phyloP scores from a whole-genome alignment of 2,888 invertebrate species.

The Pogonocherus hispidulus region DNA sequence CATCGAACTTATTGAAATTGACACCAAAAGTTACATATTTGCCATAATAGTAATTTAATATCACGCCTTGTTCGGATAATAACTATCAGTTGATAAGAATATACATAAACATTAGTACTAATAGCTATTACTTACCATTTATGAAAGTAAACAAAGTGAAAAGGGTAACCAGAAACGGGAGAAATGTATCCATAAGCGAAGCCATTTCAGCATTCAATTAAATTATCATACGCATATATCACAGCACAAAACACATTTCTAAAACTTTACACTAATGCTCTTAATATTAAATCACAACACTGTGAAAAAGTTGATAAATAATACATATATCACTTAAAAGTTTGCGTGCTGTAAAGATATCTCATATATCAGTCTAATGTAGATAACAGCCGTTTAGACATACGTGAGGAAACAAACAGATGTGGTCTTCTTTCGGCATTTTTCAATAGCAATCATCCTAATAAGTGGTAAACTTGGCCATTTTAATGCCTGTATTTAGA shows the following conservation, averaged over 20 bases:
- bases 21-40: not conserved
- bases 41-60: not conserved
- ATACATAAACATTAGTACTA: not conserved
- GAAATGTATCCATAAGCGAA: constrained; percentile 20
- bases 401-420: not conserved
- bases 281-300: constrained; percentile 18
- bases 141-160: constrained; percentile 11
- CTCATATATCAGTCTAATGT: constrained; percentile 1
- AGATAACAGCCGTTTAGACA: constrained; percentile 1
- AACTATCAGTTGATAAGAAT: no score
- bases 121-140: constrained; percentile 22
- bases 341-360: constrained; percentile 10
- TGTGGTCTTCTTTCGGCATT: not conserved
- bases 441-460: not conserved
- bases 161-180: not conserved
- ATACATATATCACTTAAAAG: constrained; percentile 12
- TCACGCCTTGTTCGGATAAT: not conserved
- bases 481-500: not conserved
- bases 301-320: constrained; percentile 7
- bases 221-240: not conserved
- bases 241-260: constrained; percentile 22
- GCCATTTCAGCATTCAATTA: constrained; percentile 22
- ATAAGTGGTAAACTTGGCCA: not conserved
- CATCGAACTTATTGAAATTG: not conserved
- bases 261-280: constrained; percentile 20